Evolutionary conservation across 1,140 invertebrate species (phyloP).

Genomic region (Drosophila quadrilineata): DNA sequence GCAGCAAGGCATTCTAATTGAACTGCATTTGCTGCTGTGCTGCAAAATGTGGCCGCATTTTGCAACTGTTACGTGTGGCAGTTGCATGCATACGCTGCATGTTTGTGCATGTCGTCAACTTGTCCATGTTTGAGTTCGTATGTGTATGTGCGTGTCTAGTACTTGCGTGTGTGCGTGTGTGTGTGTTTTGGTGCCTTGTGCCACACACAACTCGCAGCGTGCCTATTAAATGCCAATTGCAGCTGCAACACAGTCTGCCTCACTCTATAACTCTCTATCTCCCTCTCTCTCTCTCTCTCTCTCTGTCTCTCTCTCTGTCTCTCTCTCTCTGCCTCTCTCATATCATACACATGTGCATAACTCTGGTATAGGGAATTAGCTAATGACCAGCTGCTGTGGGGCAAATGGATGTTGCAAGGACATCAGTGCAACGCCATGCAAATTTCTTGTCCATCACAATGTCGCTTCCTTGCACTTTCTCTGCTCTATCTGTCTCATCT

Average conservation of each 20-base stretch:
- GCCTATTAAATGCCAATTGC: slow-evolving; percentile 55
- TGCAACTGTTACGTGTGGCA: slow-evolving; percentile 36
- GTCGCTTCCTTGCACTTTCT: too few relatives aligned
- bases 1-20: too few relatives aligned
- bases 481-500: too few relatives aligned
- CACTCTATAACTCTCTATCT: slow-evolving; percentile 6
- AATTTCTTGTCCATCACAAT: too few relatives aligned
- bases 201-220: slow-evolving; percentile 21
- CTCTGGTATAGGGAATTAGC: too few relatives aligned
- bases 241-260: slow-evolving; percentile 27
- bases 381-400: too few relatives aligned
- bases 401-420: too few relatives aligned
- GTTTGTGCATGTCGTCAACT: slow-evolving; percentile 28
- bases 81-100: slow-evolving; percentile 13
- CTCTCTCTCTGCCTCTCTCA: background rate
- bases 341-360: too few relatives aligned
- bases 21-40: background rate
- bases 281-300: background rate
- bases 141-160: too few relatives aligned
- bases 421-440: too few relatives aligned
- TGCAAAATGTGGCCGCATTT: slow-evolving; percentile 22
- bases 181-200: background rate
- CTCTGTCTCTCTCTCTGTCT: background rate
- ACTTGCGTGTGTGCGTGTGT: background rate
- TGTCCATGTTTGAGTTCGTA: background rate